Conservation (phyloP, 2,797 vertebrate species). For the Corythornis leucogaster region DNA sequence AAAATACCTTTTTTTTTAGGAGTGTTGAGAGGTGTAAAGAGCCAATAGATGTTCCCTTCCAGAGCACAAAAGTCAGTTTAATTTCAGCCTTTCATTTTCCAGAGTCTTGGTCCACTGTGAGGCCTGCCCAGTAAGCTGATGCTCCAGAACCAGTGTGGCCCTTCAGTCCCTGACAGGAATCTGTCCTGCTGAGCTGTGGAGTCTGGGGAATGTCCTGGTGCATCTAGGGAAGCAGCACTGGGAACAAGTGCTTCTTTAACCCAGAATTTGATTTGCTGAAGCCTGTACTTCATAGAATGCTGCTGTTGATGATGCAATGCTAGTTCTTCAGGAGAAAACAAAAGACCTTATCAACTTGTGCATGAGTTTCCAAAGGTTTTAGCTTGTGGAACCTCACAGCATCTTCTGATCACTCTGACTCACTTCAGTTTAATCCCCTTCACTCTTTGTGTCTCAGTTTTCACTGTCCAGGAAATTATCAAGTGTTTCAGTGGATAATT, state of each 20-base stretch:
- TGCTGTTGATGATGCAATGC: not conserved
- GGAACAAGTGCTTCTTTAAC: not conserved
- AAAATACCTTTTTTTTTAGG: not conserved
- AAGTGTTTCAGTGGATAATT: not conserved
- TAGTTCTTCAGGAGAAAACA: not conserved
- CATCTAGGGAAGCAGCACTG: not conserved
- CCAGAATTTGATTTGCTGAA: not conserved
- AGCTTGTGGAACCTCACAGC: not conserved
- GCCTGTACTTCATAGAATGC: not conserved
- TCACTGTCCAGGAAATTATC: not conserved
- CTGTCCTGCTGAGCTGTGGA: not conserved
- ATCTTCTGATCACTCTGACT: not conserved
- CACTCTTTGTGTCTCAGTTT: not conserved
- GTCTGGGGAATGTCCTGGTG: not conserved
- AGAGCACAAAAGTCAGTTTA: not conserved
- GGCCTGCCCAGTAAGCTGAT: not conserved
- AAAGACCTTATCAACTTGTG: not conserved
- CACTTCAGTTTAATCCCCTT: not conserved
- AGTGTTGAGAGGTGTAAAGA: not conserved
- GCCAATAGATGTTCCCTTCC: not conserved
- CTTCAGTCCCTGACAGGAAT: accelerated
- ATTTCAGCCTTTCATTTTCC: not conserved
- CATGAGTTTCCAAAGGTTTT: not conserved
- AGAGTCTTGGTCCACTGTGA: not conserved
- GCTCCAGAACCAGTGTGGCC: not conserved